Conservation (phyloP, 1,140 invertebrate species). For the Lutraria rhynchaena region DNA sequence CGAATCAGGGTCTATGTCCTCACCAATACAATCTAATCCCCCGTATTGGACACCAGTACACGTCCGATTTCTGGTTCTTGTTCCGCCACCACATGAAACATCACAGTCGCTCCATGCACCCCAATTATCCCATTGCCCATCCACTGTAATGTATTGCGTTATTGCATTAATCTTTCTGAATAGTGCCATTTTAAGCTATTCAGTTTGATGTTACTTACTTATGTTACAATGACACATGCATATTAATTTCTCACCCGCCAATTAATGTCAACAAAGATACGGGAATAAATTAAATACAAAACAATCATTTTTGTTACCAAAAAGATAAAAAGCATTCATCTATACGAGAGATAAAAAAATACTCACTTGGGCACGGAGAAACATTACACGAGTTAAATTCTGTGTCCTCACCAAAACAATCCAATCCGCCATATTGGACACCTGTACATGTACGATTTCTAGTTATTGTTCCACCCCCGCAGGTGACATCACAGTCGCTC, state of each 20-base stretch:
- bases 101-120: slow-evolving; percentile 45
- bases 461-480: slow-evolving; percentile 63
- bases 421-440: slow-evolving; percentile 54
- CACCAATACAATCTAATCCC: slow-evolving; percentile 57
- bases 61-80: slow-evolving; percentile 12
- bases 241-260: neutral
- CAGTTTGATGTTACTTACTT: neutral
- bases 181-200: neutral
- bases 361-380: slow-evolving; percentile 64
- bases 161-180: neutral
- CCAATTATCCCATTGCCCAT: slow-evolving; percentile 52
- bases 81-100: slow-evolving; percentile 50
- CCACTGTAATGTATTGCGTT: slow-evolving; percentile 27
- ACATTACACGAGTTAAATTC: slow-evolving; percentile 63
- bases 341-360: no score
- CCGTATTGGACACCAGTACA: slow-evolving; percentile 57
- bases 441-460: slow-evolving; percentile 61
- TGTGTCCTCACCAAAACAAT: slow-evolving; percentile 60
- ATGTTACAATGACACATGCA: neutral
- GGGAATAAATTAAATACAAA: no score
- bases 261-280: no score
- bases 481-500: slow-evolving; percentile 64
- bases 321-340: no score
- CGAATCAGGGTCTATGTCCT: neutral
- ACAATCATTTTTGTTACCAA: no score